These are phyloP conservation scores for Pogonocichla stellata DNA, from an alignment of 2,113 vertebrate genomes.

Conservation along the genomic window DNA sequence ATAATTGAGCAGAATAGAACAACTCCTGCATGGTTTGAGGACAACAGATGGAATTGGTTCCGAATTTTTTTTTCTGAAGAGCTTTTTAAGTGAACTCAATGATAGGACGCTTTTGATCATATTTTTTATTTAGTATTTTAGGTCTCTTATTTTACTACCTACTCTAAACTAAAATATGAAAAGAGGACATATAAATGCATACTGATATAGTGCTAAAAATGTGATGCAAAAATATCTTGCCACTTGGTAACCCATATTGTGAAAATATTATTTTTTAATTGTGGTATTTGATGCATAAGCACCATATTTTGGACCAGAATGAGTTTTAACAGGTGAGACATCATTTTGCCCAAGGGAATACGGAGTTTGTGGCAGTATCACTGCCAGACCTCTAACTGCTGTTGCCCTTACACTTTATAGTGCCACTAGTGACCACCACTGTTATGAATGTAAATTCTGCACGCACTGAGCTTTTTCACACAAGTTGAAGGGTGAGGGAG, in stretches of 20 bases:
- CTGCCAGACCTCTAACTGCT: not conserved
- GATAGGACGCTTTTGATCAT: not conserved
- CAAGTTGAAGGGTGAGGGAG: not conserved
- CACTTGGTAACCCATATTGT: not conserved
- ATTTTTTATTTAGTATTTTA: slow-evolving; percentile 3
- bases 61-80: not conserved
- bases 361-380: not conserved
- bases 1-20: not conserved
- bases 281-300: not conserved
- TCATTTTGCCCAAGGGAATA: not conserved
- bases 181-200: not conserved
- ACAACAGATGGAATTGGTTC: not conserved
- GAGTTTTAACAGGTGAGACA: not conserved
- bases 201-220: not conserved
- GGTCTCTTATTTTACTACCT: not conserved
- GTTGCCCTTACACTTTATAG: not conserved
- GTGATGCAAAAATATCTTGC: not conserved
- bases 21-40: not conserved
- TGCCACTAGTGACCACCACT: not conserved
- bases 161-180: not conserved
- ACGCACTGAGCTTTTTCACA: not conserved
- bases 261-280: not conserved
- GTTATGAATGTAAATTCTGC: not conserved
- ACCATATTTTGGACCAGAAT: not conserved
- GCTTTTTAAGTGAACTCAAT: not conserved